Evolutionary conservation across 2,113 vertebrate genomes (phyloP), one percentile per base, ranked within the genome.

Genomic region (Dasyurus viverrinus): DNA sequence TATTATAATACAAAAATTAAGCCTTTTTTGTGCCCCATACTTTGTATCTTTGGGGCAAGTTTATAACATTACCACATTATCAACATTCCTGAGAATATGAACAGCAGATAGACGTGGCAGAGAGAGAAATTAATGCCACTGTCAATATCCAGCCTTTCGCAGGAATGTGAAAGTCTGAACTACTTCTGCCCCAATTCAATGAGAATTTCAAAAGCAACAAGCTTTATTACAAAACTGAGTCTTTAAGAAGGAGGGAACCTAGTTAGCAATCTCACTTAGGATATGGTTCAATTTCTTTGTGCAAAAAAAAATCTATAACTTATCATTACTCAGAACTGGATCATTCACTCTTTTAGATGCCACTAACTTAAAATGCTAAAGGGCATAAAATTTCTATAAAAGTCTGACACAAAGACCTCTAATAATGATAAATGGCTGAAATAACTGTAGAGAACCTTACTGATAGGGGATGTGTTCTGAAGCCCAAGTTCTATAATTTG

Each of bases 61-160:
- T 84, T 89, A 53, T 53, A 27, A 54, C 84, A 53, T 1, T 90
- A 95, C 54, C 93, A 90, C 90, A 54, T 0, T 24, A 95, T 55
- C 14, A 36, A 53, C 89, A 97, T 93, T 97, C 97, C 98, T 98
- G 97, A 98, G 97, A 96, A 94, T 96, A 95, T 90, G 89, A 94
- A 8, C 52, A 95, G 92, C 0, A 4, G 24, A n/a, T 24, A 54
- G 92, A 93, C 52, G 7, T 42, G 68, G 47, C 16, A 30, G 26
- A 4, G 23, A 52, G 50, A 52, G 50, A 52, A 90, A 52, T 89
- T 94, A 91, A 90, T 93, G 68, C 95, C 53, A 30, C 50, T 95
- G 52, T 76, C 14, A 3, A 0, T 53, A 0, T 22, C 9, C 22
- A 97, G 50, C 46, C 95, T 84, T 91, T 55, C 52, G 50, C 57